Base-by-base conservation (phyloP, 2,113 vertebrate species). In the Polypterus senegalus region DNA sequence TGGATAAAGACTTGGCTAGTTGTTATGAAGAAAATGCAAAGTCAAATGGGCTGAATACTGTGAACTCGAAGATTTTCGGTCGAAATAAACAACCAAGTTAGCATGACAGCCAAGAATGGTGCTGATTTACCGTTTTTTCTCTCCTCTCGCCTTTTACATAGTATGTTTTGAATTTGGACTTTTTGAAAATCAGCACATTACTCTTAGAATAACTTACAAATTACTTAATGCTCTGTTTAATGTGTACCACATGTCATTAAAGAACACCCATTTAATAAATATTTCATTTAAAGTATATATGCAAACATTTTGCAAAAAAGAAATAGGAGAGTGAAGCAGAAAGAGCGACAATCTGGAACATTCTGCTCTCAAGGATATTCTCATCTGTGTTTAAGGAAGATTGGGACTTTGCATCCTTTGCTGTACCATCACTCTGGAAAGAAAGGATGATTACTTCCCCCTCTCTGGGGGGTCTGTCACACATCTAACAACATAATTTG, bases 171-270 rank as follows among this genome's bases (percentile, higher is more conserved):
- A 86, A 86, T 88, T 87, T 81, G 79, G 82, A 82, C 84, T 85
- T 83, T 86, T 83, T 85, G 71, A 75, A 87, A 80, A 88, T 85
- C 82, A 78, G 85, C 83, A 86, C 84, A 88, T 86, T 88, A 86
- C 83, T 86, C 83, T 83, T 86, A 85, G 84, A 86, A 89, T 87
- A 88, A 89, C 86, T 85, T 89, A 90, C 87, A 92, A 89, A 92
- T 90, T 88, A 88, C 82, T 89, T 89, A 88, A 89, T 89, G 86
- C 89, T 86, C 67, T 81, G 80, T 78, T 82, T 88, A 89, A 90
- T 90, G 76, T 81, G 80, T 82, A 86, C 81, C 87, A 89, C 86
- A 89, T 89, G 89, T 84, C 69, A 71, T 81, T 76, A 70, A 60
- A 74, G 77, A 79, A 69, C 77, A 59, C 60, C 61, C 66, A 66